Percentiles rank a stretch among this genome's conserved stretches.
These are phyloP conservation scores for Seriola dumerili DNA, from an alignment of 2,113 vertebrate species.

Conservation along the genomic window DNA sequence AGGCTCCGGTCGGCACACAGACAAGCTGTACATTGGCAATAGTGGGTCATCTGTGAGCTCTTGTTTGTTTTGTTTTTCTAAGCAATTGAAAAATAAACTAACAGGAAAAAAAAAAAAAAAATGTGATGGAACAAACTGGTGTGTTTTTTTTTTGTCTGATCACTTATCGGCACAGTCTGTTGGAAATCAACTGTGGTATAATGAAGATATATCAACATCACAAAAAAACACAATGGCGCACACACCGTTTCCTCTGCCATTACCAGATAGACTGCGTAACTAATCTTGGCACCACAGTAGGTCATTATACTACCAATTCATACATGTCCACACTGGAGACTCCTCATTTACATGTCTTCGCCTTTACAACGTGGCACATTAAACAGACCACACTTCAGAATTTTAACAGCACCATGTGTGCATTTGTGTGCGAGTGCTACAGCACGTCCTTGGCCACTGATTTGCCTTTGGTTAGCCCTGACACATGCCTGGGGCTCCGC, in stretches of 20 bases:
- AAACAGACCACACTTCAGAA: conserved; percentile 39
- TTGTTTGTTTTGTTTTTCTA: conserved; percentile 72
- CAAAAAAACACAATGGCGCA: conserved; percentile 40
- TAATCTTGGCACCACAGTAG: conserved; percentile 62
- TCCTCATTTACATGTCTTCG: conserved; percentile 56
- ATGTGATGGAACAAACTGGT: conserved; percentile 34
- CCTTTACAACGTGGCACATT: conserved; percentile 61
- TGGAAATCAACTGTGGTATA: background rate
- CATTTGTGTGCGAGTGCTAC: background rate
- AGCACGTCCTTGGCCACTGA: conserved; percentile 53
- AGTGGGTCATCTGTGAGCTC: conserved; percentile 64
- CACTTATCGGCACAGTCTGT: conserved; percentile 14
- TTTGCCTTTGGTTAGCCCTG: conserved; percentile 51
- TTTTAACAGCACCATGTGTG: background rate
- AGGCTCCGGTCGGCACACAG: conserved; percentile 32
- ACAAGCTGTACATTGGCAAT: conserved; percentile 52
- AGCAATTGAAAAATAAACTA: conserved; percentile 83
- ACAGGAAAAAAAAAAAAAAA: conserved; percentile 50
- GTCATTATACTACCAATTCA: conserved; percentile 59
- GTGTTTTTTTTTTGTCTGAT: conserved; percentile 45
- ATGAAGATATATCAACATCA: conserved; percentile 31
- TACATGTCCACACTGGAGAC: conserved; percentile 39
- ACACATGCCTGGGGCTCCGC: conserved; percentile 71
- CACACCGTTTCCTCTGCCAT: conserved; percentile 30
- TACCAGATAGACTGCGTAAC: conserved; percentile 48